phyloP scores from a whole-genome alignment of 2,888 invertebrate species.

The Chloroclysta siterata region DNA sequence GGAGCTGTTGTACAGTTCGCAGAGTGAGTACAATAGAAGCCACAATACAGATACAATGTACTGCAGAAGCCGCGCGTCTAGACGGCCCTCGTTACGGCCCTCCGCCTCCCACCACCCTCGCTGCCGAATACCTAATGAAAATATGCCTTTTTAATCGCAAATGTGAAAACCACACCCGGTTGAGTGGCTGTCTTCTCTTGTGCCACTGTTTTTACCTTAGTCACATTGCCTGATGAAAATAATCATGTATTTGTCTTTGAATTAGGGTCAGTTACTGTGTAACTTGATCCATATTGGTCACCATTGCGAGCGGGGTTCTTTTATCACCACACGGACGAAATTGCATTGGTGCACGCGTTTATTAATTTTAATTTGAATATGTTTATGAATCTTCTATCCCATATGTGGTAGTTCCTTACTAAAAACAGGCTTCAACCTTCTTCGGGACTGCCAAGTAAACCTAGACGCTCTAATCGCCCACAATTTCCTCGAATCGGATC shows the following conservation, averaged over 20 bases:
- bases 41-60: constrained; percentile 69
- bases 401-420: constrained; percentile 1
- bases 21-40: constrained; percentile 48
- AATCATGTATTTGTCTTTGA: not conserved
- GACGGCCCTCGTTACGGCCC: constrained; percentile 71
- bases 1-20: constrained; percentile 48
- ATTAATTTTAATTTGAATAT: not conserved
- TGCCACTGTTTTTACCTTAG: not conserved
- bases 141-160: constrained; percentile 64
- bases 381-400: constrained; percentile 5
- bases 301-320: too few species aligned
- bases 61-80: constrained; percentile 69
- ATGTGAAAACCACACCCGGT: constrained; percentile 27
- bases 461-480: constrained; percentile 15
- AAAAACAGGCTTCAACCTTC: not conserved
- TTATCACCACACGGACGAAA: too few species aligned
- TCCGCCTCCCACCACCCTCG: constrained; percentile 48
- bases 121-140: constrained; percentile 64
- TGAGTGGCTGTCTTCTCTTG: not conserved
- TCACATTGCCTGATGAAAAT: not conserved
- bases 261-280: not conserved
- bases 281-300: not conserved
- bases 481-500: constrained; percentile 20
- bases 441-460: constrained; percentile 1
- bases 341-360: not conserved